These are phyloP conservation scores for Oxyruncus cristatus DNA, from an alignment of 2,113 vertebrate genomes.

Conservation along the genomic window DNA sequence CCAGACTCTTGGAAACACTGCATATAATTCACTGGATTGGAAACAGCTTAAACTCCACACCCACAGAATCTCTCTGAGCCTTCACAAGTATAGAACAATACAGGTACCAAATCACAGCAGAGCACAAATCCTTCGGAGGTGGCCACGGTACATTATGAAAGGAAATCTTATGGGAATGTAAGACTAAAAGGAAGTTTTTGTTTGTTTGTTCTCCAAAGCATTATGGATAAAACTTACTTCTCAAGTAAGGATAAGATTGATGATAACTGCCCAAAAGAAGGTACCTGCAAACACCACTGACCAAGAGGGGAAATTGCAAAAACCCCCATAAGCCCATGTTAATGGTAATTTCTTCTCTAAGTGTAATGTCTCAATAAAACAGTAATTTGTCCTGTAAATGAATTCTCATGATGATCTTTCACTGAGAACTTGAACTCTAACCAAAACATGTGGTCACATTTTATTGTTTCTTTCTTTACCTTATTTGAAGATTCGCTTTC, in stretches of 20 bases:
- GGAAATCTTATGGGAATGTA: not conserved
- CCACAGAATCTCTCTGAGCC: not conserved
- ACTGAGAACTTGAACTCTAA: not conserved
- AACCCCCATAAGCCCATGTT: accelerated
- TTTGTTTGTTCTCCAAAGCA: not conserved
- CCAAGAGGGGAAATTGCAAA: not conserved
- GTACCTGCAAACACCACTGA: not conserved
- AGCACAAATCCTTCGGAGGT: not conserved
- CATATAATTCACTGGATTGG: not conserved
- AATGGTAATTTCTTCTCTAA: not conserved
- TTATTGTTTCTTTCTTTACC: not conserved
- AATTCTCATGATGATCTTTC: not conserved
- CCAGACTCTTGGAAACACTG: not conserved
- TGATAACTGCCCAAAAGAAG: not conserved
- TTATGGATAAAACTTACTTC: not conserved
- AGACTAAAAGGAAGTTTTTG: not conserved
- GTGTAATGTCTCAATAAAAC: not conserved
- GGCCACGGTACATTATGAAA: not conserved
- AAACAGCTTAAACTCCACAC: not conserved
- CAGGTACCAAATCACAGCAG: not conserved
- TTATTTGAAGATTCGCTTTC: not conserved
- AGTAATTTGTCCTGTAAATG: not conserved
- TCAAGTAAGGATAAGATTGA: not conserved
- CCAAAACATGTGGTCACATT: not conserved
- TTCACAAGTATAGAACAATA: accelerated